A percentile compares a stretch with the other conserved stretches of the same genome.
Conservation (phyloP, 1,140 invertebrate genomes). For the Saxidomus purpurata region DNA sequence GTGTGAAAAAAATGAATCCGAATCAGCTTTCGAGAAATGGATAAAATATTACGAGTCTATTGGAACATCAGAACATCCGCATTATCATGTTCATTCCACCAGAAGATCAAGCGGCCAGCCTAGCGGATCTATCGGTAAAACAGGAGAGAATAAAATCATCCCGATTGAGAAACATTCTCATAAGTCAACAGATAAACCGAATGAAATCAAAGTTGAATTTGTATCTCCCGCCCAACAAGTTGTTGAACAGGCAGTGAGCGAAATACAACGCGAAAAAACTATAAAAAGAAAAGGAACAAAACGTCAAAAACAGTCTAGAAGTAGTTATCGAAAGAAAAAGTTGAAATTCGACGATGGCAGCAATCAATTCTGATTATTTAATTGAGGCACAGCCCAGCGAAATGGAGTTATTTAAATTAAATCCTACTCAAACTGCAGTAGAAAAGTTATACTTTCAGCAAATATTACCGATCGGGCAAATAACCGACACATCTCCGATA, state of each 20-base stretch:
- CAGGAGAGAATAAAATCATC: not conserved
- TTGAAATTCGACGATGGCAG: too few species aligned
- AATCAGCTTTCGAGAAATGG: conserved; percentile 8
- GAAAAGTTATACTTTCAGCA: too few species aligned
- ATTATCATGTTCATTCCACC: not conserved
- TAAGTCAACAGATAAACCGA: not conserved
- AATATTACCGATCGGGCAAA: too few species aligned
- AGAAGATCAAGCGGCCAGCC: not conserved
- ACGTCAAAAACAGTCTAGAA: not conserved
- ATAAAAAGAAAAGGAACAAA: not conserved
- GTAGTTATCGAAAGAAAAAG: too few species aligned
- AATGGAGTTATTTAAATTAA: conserved; percentile 19
- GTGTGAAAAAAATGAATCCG: not conserved
- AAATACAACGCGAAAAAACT: not conserved
- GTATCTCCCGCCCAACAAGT: conserved; percentile 9
- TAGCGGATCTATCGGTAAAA: not conserved
- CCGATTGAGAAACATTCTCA: not conserved
- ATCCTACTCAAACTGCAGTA: not conserved
- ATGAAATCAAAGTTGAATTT: not conserved
- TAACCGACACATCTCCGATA: not conserved
- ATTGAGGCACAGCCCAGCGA: conserved; percentile 8
- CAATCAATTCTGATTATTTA: not conserved
- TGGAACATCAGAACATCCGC: not conserved
- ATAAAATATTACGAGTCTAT: too few species aligned
- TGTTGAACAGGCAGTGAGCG: conserved; percentile 17